Percentiles rank a stretch among this genome's conserved stretches.
phyloP scores from a whole-genome alignment of 2,888 invertebrate species.

The Noctua janthe region DNA sequence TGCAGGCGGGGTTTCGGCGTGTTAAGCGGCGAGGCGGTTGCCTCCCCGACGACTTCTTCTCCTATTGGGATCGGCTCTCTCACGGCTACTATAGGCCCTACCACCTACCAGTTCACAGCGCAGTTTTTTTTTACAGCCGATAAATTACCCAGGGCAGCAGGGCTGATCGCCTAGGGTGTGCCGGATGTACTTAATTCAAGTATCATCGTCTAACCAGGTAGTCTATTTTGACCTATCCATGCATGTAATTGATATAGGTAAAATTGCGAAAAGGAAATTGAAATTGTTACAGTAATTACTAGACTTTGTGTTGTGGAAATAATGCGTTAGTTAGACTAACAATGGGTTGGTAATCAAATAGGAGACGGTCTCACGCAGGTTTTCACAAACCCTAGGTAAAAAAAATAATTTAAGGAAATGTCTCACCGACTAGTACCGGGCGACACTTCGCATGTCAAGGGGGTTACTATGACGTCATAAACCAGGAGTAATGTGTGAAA shows the following conservation, averaged over 20 bases:
- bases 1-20: no score
- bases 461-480: no score
- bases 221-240: slow-evolving; percentile 1
- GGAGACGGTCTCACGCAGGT: background rate
- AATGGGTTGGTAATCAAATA: background rate
- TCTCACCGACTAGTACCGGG: no score
- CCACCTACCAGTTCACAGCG: no score
- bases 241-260: background rate
- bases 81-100: no score
- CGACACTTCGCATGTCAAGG: no score
- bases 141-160: background rate
- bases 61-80: no score
- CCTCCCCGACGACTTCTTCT: no score
- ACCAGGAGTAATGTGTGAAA: no score
- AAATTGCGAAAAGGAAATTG: slow-evolving; percentile 14
- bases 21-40: no score
- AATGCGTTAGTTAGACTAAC: background rate
- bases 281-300: background rate
- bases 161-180: background rate
- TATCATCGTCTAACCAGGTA: background rate
- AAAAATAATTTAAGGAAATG: no score
- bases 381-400: background rate
- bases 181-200: background rate
- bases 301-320: background rate
- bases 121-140: no score